These are phyloP conservation scores for Steinernema carpocapsae DNA, from an alignment of 2,888 invertebrate species.

Conservation along the genomic window DNA sequence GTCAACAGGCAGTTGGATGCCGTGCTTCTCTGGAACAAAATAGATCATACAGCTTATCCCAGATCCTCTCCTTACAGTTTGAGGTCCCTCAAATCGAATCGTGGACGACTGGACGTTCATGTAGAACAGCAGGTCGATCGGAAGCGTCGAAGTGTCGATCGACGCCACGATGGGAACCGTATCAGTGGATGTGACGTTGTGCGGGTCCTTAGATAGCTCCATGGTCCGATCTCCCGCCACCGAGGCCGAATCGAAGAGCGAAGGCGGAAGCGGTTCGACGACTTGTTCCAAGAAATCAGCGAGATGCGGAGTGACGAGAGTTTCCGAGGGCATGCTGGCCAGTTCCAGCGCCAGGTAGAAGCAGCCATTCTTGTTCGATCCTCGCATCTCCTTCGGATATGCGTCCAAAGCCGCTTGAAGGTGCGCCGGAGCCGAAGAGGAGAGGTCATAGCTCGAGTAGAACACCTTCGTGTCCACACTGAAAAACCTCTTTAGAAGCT, in stretches of 20 bases:
- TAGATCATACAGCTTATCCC: conserved; percentile 18
- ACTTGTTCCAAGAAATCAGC: conserved; percentile 91
- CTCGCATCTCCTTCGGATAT: conserved; percentile 8
- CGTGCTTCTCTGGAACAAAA: conserved; percentile 46
- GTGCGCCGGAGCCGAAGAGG: background rate
- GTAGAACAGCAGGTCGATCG: conserved; percentile 96
- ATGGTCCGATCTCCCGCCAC: conserved; percentile 8
- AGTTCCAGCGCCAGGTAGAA: conserved; percentile 91
- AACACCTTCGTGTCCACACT: conserved; percentile 80
- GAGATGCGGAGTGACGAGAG: conserved; percentile 93
- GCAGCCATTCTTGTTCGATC: conserved; percentile 76
- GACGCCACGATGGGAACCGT: conserved; percentile 52
- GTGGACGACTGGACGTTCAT: conserved; percentile 97
- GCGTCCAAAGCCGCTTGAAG: background rate
- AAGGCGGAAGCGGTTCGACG: conserved; percentile 85
- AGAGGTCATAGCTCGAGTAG: conserved; percentile 57
- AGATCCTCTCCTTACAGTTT: conserved; percentile 37
- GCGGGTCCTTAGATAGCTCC: background rate
- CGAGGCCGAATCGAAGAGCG: conserved; percentile 46
- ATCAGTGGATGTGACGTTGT: conserved; percentile 37
- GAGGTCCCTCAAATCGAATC: conserved; percentile 78
- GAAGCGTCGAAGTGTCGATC: conserved; percentile 78
- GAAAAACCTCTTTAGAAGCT: no score
- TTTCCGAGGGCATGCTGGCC: conserved; percentile 95
- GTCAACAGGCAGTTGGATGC: conserved; percentile 73